Evolutionary conservation across 2,797 vertebrate species (phyloP).

Genomic region (Silurus lanzhouensis): DNA sequence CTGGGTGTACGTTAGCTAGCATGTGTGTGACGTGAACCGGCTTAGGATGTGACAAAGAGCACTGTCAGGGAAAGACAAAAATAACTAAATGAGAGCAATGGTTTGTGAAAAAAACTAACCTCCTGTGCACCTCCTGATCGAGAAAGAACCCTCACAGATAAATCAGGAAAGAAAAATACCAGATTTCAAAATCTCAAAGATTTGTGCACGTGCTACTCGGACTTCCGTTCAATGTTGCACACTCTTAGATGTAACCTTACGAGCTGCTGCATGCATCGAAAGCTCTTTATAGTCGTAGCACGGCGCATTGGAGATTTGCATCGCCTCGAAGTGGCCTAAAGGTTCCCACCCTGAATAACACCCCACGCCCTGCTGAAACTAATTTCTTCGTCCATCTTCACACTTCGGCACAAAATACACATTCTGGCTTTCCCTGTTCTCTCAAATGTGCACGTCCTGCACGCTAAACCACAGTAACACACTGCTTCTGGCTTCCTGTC

Average conservation of each 20-base stretch:
- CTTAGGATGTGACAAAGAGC: not conserved
- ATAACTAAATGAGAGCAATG: not conserved
- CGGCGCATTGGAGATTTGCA: not conserved
- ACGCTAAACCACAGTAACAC: slow-evolving; percentile 10
- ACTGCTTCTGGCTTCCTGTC: slow-evolving; percentile 7
- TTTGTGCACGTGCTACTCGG: too few species aligned
- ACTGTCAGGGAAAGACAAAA: not conserved
- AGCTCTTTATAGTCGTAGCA: not conserved
- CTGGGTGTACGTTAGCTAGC: too few species aligned
- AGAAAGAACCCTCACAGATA: not conserved
- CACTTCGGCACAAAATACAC: not conserved
- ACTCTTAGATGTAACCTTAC: too few species aligned
- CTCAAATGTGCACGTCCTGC: not conserved
- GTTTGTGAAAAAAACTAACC: not conserved
- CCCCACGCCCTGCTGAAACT: not conserved
- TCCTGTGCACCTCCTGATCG: not conserved
- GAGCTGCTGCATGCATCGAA: too few species aligned
- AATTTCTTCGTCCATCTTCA: not conserved
- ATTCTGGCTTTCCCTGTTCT: slow-evolving; percentile 26
- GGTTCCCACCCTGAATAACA: not conserved
- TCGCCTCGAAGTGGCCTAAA: not conserved
- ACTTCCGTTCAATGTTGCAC: not conserved
- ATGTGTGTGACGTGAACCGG: too few species aligned
- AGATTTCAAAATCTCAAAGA: not conserved
- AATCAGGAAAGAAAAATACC: not conserved